Evolutionary conservation across 2,888 invertebrate genomes (phyloP), one percentile per base, ranked within the genome.

Genomic region (Camptogramma bilineatum): DNA sequence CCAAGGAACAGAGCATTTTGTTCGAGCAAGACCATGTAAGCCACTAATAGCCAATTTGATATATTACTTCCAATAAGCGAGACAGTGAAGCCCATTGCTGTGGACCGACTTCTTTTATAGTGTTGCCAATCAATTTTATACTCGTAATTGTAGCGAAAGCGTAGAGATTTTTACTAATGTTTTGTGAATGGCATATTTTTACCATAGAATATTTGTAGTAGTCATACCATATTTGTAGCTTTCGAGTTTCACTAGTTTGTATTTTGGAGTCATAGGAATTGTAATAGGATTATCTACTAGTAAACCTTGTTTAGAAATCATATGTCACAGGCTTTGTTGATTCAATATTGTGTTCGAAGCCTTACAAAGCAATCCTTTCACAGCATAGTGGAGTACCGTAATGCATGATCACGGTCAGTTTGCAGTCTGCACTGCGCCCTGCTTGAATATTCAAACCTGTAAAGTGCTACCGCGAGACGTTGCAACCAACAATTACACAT

Each of bases 321-420:
- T 74, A 72, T 47, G 50, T 58, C 60, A 67, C 60, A 69, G 78
- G 75, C 77, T 83, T 80, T 78, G 70, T 75, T 82, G 79, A 80
- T 81, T 81, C 74, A 82, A 84, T 82, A 81, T 83, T 80, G 79
- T 70, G 46, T 77, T 74, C 64, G 87, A 88, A 88, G 77, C 83
- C 87, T 69, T 77, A 80, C 68, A 73, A 71, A 70, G 79, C 86
- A 88, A 89, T 87, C 86, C 87, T 84, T 88, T 86, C 85, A 85
- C 78, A 79, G 79, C 73, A 83, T 81, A 83, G 84, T 76, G 74
- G 76, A 74, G 76, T 75, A 76, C 73, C 70, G 69, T 87, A 86
- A 86, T 84, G 71, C 79, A 70, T 68, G 70, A 69, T 75, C 85
- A 87, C 73, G 88, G 88, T 69, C 88, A 74, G 68, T 13, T 39